Evolutionary conservation across 2,113 vertebrate species (phyloP).

Genomic region (Melanerpes formicivorus): DNA sequence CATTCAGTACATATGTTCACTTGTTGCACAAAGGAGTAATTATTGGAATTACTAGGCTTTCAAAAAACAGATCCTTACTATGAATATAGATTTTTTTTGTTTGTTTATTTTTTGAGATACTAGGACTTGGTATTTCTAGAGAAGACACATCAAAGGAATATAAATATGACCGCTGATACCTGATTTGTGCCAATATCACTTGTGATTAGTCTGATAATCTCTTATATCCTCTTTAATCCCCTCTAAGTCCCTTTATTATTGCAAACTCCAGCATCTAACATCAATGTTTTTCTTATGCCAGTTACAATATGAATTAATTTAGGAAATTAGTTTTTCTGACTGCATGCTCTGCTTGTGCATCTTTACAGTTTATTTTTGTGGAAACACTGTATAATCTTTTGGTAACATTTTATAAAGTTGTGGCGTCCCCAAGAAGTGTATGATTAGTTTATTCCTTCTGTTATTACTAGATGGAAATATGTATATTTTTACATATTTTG

Average conservation of each 20-base stretch:
- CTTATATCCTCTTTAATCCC: not conserved
- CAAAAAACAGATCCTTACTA: not conserved
- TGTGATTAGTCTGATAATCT: constrained; percentile 11
- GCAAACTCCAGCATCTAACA: not conserved
- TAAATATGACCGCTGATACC: not conserved
- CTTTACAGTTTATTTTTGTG: not conserved
- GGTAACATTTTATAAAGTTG: not conserved
- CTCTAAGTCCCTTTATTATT: constrained; percentile 5
- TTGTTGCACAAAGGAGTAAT: not conserved
- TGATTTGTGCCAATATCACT: not conserved
- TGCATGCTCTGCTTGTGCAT: not conserved
- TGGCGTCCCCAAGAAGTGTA: not conserved
- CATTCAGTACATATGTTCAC: not conserved
- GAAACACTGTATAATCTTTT: not conserved
- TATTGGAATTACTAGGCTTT: not conserved
- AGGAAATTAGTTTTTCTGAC: not conserved
- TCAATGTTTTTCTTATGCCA: not conserved
- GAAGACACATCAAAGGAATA: not conserved
- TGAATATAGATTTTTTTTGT: not conserved
- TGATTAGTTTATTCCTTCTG: not conserved
- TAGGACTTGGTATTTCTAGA: not conserved
- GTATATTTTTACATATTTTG: too few relatives aligned
- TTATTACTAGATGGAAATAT: not conserved
- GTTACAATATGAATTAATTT: not conserved
- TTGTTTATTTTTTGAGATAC: not conserved